Conservation (phyloP, 2,797 vertebrate species). For the Enoplosus armatus region DNA sequence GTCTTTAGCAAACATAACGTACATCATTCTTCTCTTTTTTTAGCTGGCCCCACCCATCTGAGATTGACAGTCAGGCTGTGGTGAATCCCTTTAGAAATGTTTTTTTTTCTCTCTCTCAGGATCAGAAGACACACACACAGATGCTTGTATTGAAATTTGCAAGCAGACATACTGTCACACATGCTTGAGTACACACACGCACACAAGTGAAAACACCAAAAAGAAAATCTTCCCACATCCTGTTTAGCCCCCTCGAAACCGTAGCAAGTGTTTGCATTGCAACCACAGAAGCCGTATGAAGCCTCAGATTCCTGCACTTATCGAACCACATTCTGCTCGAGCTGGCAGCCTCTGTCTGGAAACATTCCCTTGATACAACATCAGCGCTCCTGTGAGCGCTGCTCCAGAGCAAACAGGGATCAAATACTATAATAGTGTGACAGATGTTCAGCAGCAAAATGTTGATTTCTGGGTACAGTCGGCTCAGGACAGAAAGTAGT, state of each 20-base stretch:
- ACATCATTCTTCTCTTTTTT: neutral
- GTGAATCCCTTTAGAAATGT: conserved; percentile 16
- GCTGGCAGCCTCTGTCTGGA: conserved; percentile 38
- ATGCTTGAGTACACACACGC: conserved; percentile 8
- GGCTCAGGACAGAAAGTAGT: neutral
- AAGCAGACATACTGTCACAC: conserved; percentile 35
- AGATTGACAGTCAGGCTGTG: conserved; percentile 35
- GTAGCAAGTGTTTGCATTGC: conserved; percentile 42
- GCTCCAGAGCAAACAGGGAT: conserved; percentile 28
- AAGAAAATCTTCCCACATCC: conserved; percentile 43
- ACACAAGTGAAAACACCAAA: conserved; percentile 33
- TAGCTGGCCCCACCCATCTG: conserved; percentile 34
- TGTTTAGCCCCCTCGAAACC: conserved; percentile 49
- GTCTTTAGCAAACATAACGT: conserved; percentile 19
- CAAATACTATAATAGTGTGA: conserved; percentile 27
- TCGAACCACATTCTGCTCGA: conserved; percentile 42
- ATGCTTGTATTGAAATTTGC: conserved; percentile 41
- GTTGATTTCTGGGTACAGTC: neutral
- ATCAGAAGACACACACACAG: conserved; percentile 16
- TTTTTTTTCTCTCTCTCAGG: conserved; percentile 5
- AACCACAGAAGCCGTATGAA: conserved; percentile 42
- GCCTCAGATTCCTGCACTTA: conserved; percentile 47
- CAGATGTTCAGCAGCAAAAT: neutral
- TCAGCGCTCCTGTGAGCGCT: conserved; percentile 25
- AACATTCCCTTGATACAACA: conserved; percentile 51